Evolutionary conservation across 1,140 invertebrate genomes (phyloP), one percentile per base, ranked within the genome.

Genomic region (Drosophila leontia): DNA sequence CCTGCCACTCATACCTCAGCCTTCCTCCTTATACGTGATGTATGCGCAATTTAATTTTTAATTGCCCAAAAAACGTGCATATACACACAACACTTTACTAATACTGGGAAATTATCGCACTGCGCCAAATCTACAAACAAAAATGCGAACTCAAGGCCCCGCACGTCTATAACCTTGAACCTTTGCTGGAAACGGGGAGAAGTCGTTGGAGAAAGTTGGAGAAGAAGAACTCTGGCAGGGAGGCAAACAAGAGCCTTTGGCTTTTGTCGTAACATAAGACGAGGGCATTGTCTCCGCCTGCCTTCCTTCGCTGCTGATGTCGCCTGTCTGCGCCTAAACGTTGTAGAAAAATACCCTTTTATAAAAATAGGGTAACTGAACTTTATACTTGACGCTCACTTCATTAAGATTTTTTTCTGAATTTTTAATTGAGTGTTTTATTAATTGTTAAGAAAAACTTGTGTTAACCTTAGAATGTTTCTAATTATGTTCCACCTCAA

Each of bases 41-140:
- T 86, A 86, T 86, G 83, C 84, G 78, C 83, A 86, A 86, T 86
- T 88, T 88, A 86, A 88, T 80, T 86, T 86, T 83, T 86, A 86
- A 87, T 87, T 86, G 84, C 83, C 84, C 67, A 62, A 86, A 86
- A 82, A 83, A 88, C 59, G 78, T 80, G 67, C 59, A 42, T 58
- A 47, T 11, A 57, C 61, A 80, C 60, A 42, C 75, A 72, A 55
- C 47, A 60, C 64, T 77, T 41, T 75, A 56, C 39, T 41, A 62
- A 63, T 42, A 47, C 70, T 56, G 9, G 3, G 56, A 77, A 78
- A 78, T 78, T 78, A 78, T 77, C 75, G 75, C 75, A 77, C 75
- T 77, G 75, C 74, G 75, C 74, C 75, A 77, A 77, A 77, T 77
- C 75, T 76, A 55, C 55, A 59, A 59, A 77, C 61, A 68, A 59